Evolutionary conservation across 2,888 invertebrate species (phyloP), one percentile per base, ranked within the genome.

Genomic region (Tetranychus truncatus): DNA sequence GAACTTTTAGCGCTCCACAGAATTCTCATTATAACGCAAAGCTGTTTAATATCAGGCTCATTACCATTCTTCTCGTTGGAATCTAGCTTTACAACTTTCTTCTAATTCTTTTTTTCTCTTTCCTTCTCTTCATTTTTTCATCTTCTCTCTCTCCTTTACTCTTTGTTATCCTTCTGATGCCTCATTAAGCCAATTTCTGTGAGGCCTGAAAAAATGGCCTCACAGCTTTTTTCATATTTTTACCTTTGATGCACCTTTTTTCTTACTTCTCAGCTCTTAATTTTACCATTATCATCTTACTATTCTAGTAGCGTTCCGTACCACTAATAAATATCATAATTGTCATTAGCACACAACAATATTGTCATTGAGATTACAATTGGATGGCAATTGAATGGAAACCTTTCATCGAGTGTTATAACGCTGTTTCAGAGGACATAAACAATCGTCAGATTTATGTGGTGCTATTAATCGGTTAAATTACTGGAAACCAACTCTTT

Each of bases 61-160:
- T 55, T 55, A 55, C 15, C 9, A 55, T 55, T 55, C 15, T 15
- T 9, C 55, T 34, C 55, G 15, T 55, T 55, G 55, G 55, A 55
- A 55, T 55, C 55, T 55, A 15, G 55, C 55, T 55, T 9, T 15
- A 3, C 55, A 55, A 55, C 55, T 55, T 55, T 55, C 55, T 55
- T 55, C 15, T 55, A 15, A 55, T 55, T 55, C 55, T 55, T 55
- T 55, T 55, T 72, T 72, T 72, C 21, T 69, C 69, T 20, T 21
- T 24, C 69, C 2, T 21, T 66, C 66, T 66, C 66, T 66, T 66
- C 66, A 20, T 20, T 66, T 20, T 66, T 66, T 66, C 66, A 34
- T 34, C 34, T 34, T 34, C 34, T 34, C 34, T 34, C 34, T 72
- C 72, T 72, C 72, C 4, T 44, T 72, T 20, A 8, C 46, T 72